A percentile compares a stretch with the other conserved stretches of the same genome.
phyloP scores from a whole-genome alignment of 1,140 invertebrate genomes.

The Bicyclus anynana region DNA sequence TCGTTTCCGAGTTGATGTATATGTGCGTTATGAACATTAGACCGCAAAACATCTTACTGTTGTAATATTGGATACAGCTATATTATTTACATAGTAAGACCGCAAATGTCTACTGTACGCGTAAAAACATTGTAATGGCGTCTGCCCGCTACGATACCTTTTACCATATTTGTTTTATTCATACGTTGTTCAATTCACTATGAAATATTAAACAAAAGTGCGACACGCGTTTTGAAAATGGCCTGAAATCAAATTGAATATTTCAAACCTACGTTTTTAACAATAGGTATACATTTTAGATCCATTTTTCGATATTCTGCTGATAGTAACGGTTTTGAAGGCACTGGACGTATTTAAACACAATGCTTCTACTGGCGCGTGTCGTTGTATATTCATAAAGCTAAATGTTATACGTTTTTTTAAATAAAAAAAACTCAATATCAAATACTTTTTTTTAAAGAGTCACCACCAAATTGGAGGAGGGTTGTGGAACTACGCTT shows the following conservation, averaged over 20 bases:
- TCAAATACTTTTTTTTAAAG: no score
- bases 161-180: slow-evolving; percentile 9
- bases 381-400: neutral
- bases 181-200: slow-evolving; percentile 6
- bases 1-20: no score
- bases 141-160: neutral
- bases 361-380: neutral
- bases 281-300: neutral
- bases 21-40: no score
- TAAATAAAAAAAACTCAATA: no score
- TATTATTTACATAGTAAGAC: neutral
- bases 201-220: slow-evolving; percentile 8
- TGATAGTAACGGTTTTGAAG: neutral
- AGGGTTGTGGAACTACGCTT: no score
- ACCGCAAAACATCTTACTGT: no score
- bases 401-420: neutral
- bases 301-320: neutral
- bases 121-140: neutral
- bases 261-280: neutral
- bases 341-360: neutral
- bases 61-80: neutral
- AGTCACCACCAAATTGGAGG: no score
- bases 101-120: neutral
- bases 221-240: slow-evolving; percentile 7
- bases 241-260: neutral